Evolutionary conservation across 2,113 vertebrate genomes (phyloP), one percentile per base, ranked within the genome.

Genomic region (Leptodactylus fuscus): DNA sequence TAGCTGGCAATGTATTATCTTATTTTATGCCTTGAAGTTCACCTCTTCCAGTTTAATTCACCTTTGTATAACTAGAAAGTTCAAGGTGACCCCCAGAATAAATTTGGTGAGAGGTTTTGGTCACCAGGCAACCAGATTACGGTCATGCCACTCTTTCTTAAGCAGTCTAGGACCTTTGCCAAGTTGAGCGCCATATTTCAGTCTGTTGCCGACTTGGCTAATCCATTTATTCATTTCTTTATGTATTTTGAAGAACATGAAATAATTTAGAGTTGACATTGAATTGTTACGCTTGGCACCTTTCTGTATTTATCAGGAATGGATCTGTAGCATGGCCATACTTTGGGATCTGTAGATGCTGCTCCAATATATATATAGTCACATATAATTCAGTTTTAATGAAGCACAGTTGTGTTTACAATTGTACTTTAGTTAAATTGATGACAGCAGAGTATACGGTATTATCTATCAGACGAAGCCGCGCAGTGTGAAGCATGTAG

Each of bases 361-460:
- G 60, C 62, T 67, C 34, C 15, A 18, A 62, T 13, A 27, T 38
- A 22, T 3, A 10, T 38, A 1, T 22, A 69, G 32, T 69, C 16
- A 62, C 58, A 62, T 58, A 3, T 69, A 36, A 24, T 65, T 81
- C 18, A 20, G 24, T 49, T 67, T 41, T 81, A 65, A 27, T 27
- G 36, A 3, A 41, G n/a, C 75, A 18, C n/a, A 4, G 41, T 81
- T 8, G 27, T 4, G 46, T 81, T 69, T 67, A 49, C 27, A 48
- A 46, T 44, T 55, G 60, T 67, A 27, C 13, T 46, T 81, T 10
- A 12, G 10, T 81, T 65, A 62, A 67, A 81, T 41, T 48, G 58
- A 67, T 44, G 24, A n/a, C n/a, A 2, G 1, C 36, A 12, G 4
- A 7, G 24, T 20, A 16, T 32, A 9, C 32, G 20, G 58, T 46